Conservation (phyloP, 2,888 invertebrate genomes). For the Homarus gammarus region DNA sequence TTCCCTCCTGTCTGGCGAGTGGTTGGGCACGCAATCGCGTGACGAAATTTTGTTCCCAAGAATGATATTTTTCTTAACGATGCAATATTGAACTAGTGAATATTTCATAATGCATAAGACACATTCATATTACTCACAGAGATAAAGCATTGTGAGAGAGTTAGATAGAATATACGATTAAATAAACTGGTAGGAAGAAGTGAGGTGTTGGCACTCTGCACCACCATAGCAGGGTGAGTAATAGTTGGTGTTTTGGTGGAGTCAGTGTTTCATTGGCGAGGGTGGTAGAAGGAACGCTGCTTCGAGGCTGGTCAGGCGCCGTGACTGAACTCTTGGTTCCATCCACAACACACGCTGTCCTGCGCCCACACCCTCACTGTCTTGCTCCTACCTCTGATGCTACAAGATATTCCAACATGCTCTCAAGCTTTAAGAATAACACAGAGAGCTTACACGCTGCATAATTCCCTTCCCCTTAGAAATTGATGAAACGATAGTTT, state of each 20-base stretch:
- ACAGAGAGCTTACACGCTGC: too few species aligned
- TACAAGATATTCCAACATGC: too few species aligned
- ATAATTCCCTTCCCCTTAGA: too few species aligned
- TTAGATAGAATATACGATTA: too few species aligned
- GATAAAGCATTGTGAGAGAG: too few species aligned
- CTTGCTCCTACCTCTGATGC: too few species aligned
- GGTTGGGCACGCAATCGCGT: neutral
- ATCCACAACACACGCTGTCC: neutral
- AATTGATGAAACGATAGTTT: too few species aligned
- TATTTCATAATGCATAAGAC: too few species aligned
- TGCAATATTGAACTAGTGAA: too few species aligned
- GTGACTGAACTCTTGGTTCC: constrained; percentile 34
- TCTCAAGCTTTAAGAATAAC: too few species aligned
- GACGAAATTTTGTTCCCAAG: neutral
- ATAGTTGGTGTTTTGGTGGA: constrained; percentile 28
- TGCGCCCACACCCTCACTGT: neutral
- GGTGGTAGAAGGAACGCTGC: constrained; percentile 27
- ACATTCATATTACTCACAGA: too few species aligned
- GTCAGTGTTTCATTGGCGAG: constrained; percentile 43
- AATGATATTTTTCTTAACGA: too few species aligned
- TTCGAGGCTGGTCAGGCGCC: constrained; percentile 27
- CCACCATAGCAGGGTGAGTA: constrained; percentile 55
- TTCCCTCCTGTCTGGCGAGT: constrained; percentile 12
- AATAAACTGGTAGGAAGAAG: neutral
- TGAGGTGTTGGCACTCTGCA: neutral